phyloP scores from a whole-genome alignment of 2,797 vertebrate species.

The Protosalanx chinensis region DNA sequence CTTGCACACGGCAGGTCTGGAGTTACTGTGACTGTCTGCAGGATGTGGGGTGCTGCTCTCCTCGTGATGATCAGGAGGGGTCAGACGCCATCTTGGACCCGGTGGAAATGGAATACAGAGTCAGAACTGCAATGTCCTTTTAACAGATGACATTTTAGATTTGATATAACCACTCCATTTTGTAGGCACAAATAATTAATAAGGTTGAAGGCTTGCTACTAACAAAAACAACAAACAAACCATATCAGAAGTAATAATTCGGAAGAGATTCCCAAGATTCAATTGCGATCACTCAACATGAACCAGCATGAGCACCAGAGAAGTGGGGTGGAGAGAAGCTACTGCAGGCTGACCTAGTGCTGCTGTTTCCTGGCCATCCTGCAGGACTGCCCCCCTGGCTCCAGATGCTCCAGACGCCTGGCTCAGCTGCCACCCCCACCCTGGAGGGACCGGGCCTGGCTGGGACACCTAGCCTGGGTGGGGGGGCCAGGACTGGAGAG shows the following conservation, averaged over 20 bases:
- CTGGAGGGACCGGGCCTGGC: not conserved
- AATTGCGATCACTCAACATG: not conserved
- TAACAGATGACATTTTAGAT: no score
- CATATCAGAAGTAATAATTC: not conserved
- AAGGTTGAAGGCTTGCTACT: no score
- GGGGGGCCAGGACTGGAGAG: conserved; percentile 3
- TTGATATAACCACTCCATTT: no score
- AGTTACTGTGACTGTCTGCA: conserved; percentile 34
- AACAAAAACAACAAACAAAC: not conserved
- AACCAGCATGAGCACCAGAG: not conserved
- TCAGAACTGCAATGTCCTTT: not conserved
- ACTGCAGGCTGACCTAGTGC: conserved; percentile 9
- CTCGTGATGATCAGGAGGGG: no score
- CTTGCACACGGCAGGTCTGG: conserved; percentile 6
- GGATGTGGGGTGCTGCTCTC: conserved; percentile 36
- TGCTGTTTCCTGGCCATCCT: conserved; percentile 36
- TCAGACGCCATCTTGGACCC: no score
- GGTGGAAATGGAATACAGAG: conserved; percentile 20
- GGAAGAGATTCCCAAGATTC: no score
- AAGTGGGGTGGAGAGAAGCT: no score
- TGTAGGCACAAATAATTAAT: no score
- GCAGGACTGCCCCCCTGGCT: conserved; percentile 14
- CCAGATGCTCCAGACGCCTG: not conserved
- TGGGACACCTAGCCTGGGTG: conserved; percentile 2
- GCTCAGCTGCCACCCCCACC: conserved; percentile 20